Evolutionary conservation across 2,113 vertebrate species (phyloP).

Genomic region (Corynorhinus townsendii): DNA sequence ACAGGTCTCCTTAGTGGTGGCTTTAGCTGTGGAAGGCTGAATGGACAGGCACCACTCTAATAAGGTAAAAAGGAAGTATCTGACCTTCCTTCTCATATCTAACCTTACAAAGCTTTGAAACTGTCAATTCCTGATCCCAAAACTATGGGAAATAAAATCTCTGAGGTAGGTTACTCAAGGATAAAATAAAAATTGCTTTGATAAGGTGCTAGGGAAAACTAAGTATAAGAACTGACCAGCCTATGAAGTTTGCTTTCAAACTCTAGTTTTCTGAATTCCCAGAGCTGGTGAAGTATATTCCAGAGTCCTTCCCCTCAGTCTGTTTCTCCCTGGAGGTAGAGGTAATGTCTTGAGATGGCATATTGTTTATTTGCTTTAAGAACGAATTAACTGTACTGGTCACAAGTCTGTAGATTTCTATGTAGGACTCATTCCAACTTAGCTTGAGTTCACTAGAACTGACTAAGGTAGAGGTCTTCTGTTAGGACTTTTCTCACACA

Average conservation of each 20-base stretch:
- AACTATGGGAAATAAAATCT: not conserved
- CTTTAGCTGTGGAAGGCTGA: not conserved
- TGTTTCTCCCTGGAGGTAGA: not conserved
- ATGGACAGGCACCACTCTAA: not conserved
- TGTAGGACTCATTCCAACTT: not conserved
- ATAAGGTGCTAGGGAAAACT: not conserved
- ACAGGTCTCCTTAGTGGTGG: not conserved
- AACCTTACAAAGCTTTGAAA: not conserved
- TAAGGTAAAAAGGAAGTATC: not conserved
- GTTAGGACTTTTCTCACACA: not conserved
- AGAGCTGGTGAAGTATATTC: not conserved
- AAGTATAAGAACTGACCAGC: not conserved
- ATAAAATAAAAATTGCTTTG: not conserved
- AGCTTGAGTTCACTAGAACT: not conserved
- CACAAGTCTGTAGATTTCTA: not conserved
- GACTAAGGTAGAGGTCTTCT: not conserved
- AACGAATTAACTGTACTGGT: not conserved
- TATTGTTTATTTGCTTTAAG: not conserved
- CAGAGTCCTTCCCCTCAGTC: not conserved
- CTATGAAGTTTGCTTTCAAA: not conserved
- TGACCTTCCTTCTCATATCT: not conserved
- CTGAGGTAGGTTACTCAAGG: not conserved
- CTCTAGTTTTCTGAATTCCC: not conserved
- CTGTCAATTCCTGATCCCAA: not conserved
- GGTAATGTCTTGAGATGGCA: not conserved